Evolutionary conservation across 2,797 vertebrate species (phyloP), one percentile per base, ranked within the genome.

Genomic region (Anas capensis): DNA sequence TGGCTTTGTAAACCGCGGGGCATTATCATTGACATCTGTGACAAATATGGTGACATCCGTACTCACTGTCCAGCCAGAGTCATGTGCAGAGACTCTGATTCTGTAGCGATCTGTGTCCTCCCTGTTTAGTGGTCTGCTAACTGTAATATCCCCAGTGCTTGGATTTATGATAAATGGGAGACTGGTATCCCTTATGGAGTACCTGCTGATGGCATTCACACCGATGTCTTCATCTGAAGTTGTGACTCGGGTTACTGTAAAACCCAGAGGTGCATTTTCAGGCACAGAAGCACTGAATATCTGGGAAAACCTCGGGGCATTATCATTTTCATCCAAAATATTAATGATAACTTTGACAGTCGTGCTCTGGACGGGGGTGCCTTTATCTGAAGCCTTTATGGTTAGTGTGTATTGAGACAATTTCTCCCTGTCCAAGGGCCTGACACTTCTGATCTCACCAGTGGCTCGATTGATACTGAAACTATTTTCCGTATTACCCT

Each of bases 11-110:
- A 99, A 99, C 70, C 99, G 98, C 4, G 99, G 99, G 6, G 98
- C 97, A 0, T 99, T 99, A 92, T 99, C 99, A 3, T 99, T 99
- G 64, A 99, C 62, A 34, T 99, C 99, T 0, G 96, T 99, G 75
- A 99, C 98, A 93, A 99, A 99, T 88, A 99, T 97, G 10, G 99
- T 99, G 91, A 99, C 99, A 7, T 99, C 99, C 1, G 99, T 99
- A 97, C 99, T 99, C 10, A 99, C 99, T 0, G 99, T 99, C 99
- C 99, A 99, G 21, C 99, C 99, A 0, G 99, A 99, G 97, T 99
- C 99, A 19, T 99, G 99, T 0, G 99, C 99, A 10, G 99, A 98
- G 51, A 99, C 98, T 92, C 98, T 98, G 88, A 99, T 98, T 23
- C 99, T 98, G 95, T 99, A 99, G 75, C 98, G 99, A 83, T 99